Percentiles rank a stretch among this genome's conserved stretches.
Evolutionary conservation across 2,797 vertebrate species (phyloP).

Genomic region (Aldrovandia affinis): DNA sequence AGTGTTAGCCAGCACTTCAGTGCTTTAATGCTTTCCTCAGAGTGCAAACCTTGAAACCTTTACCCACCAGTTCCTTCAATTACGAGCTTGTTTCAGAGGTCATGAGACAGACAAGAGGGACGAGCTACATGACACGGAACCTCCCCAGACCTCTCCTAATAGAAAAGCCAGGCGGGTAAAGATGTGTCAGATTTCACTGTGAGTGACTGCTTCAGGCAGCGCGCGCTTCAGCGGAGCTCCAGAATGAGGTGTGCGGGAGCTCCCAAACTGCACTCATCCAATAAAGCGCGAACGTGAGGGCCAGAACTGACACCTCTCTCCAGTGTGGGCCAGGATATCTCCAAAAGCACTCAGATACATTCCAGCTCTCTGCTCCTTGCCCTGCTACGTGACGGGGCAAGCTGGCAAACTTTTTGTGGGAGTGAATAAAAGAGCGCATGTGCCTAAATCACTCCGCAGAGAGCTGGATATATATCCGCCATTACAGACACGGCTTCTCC

Average conservation of each 20-base stretch:
- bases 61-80: background rate
- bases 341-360: background rate
- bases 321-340: background rate
- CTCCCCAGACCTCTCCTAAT: background rate
- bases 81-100: background rate
- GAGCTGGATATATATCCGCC: too few relatives aligned
- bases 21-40: background rate
- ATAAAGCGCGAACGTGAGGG: background rate
- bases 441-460: too few relatives aligned
- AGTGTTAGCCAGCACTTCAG: background rate
- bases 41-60: background rate
- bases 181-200: background rate
- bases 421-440: background rate
- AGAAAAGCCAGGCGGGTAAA: background rate
- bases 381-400: background rate
- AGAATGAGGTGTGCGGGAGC: background rate
- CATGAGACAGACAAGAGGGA: background rate
- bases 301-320: background rate
- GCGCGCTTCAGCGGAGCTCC: background rate
- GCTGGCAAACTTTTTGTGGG: background rate
- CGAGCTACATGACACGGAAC: background rate
- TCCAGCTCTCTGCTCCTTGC: background rate
- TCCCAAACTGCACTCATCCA: background rate
- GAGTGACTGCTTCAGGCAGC: background rate
- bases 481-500: too few relatives aligned